Conservation (phyloP, 1,140 invertebrate species). For the Copidosoma floridanum region DNA sequence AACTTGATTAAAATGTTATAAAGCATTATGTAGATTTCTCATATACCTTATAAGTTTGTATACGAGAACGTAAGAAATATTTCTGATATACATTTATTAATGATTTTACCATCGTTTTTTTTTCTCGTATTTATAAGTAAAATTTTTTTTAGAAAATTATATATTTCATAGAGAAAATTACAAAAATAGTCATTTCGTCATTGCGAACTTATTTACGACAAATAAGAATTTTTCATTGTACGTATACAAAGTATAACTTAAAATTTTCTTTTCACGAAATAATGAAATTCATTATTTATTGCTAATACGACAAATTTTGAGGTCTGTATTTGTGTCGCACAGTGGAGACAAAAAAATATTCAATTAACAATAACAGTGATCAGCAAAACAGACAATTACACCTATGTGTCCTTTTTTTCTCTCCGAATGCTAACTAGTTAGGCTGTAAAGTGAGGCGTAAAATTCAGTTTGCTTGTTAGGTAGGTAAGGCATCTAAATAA, state of each 20-base stretch:
- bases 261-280: constrained; percentile 20
- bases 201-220: constrained; percentile 29
- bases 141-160: constrained; percentile 20
- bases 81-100: constrained; percentile 9
- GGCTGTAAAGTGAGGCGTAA: constrained; percentile 23
- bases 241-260: too few species aligned
- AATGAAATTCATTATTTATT: constrained; percentile 18
- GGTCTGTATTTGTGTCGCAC: not conserved
- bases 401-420: constrained; percentile 22
- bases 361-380: constrained; percentile 37
- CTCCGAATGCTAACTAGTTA: constrained; percentile 17
- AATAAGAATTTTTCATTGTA: constrained; percentile 27
- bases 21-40: too few species aligned
- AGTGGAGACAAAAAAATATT: constrained; percentile 27
- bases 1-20: too few species aligned
- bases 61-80: too few species aligned
- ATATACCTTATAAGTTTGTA: too few species aligned
- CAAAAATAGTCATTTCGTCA: constrained; percentile 33
- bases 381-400: constrained; percentile 39
- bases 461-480: constrained; percentile 7
- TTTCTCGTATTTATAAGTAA: too few species aligned
- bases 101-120: constrained; percentile 13
- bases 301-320: constrained; percentile 5
- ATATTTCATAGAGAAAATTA: constrained; percentile 22
- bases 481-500: constrained; percentile 39